Conservation (phyloP, 2,797 vertebrate species). For the Sitta carolinensis region DNA sequence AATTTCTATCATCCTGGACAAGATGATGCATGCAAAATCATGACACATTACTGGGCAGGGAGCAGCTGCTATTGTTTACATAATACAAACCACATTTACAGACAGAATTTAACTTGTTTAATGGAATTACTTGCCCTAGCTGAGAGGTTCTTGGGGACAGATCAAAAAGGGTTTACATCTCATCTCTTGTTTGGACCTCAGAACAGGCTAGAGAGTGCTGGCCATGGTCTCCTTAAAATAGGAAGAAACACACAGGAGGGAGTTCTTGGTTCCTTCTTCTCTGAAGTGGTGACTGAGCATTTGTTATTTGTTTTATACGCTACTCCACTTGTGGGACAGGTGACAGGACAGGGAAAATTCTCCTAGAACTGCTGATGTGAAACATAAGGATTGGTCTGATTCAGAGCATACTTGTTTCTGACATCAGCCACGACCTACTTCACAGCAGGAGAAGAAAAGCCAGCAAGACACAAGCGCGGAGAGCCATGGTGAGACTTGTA, state of each 20-base stretch:
- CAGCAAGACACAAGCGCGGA: not conserved
- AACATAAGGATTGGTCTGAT: not conserved
- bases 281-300: not conserved
- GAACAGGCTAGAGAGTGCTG: not conserved
- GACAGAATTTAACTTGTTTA: conserved; percentile 20
- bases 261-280: not conserved
- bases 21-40: conserved; percentile 6
- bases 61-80: conserved; percentile 19
- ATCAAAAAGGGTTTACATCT: not conserved
- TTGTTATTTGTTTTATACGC: not conserved
- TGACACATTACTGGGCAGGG: not conserved
- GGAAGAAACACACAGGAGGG: not conserved
- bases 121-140: not conserved
- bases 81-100: not conserved
- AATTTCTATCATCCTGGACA: not conserved
- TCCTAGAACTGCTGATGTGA: not conserved
- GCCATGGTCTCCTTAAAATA: not conserved
- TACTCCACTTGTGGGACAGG: not conserved
- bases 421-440: not conserved
- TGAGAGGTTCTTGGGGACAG: not conserved
- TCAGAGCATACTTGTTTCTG: not conserved
- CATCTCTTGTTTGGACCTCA: not conserved
- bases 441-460: not conserved
- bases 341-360: not conserved
- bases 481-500: accelerated